Evolutionary conservation across 2,797 vertebrate genomes (phyloP), one percentile per base, ranked within the genome.

Genomic region (Cottoperca gobio): DNA sequence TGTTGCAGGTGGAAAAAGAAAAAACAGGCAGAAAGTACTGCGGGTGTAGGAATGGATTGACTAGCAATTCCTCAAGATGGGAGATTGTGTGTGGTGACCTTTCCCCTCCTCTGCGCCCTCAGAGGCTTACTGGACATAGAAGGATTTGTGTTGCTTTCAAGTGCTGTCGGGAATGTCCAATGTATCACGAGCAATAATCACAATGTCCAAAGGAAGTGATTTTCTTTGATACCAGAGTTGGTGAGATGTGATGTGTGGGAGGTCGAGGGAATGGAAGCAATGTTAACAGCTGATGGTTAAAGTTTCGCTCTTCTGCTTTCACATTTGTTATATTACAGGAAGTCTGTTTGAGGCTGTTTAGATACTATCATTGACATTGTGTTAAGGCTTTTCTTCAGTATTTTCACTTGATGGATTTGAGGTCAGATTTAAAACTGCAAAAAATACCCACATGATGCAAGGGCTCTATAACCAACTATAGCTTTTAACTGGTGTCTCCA

Each of bases 71-170:
- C 35, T 66, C 31, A 42, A 64, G 71, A 72, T 48, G 57, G 61
- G 71, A 81, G 77, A 70, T 79, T 85, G 80, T 82, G 76, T 76
- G 73, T 1, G 33, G 28, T 86, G 86, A 88, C 87, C 89, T 89
- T 80, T 90, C 79, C 84, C 85, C 87, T 90, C 83, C 83, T 87
- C 69, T 31, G 69, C 24, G 49, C 60, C 70, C 67, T 70, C 77
- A 35, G 16, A 78, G 79, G 88, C 78, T 93, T 89, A 93, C 58
- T 61, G 82, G 76, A 78, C 77, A 70, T 5, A 33, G 23, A 26
- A 3, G 81, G 92, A 90, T 91, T 91, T 89, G 67, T 73, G 82
- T 31, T 83, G 87, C 90, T 70, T 89, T 88, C 85, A 88, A 65
- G 78, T 70, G 78, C 78, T 70, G 87, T 80, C 66, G 40, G 86